Evolutionary conservation across 1,140 invertebrate genomes (phyloP).

Genomic region (Neodiprion lecontei): DNA sequence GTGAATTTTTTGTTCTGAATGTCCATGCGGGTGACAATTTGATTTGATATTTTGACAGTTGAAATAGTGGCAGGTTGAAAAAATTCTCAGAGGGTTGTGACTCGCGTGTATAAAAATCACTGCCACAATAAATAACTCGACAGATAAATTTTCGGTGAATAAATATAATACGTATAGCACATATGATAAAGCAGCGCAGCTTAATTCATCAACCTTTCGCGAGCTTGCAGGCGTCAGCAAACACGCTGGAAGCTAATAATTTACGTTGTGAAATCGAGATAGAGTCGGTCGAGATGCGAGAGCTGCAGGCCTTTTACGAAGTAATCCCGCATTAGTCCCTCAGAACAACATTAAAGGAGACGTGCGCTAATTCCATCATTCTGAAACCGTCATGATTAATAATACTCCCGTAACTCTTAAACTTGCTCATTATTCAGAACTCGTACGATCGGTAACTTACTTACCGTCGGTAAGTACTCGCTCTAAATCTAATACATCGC

Average conservation of each 20-base stretch:
- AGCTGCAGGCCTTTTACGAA: background rate
- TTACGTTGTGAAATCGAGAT: background rate
- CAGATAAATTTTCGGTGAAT: background rate
- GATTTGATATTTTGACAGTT: too few species aligned
- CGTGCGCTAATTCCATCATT: background rate
- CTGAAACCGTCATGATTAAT: background rate
- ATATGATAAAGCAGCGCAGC: background rate
- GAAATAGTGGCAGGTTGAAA: too few species aligned
- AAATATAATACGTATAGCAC: background rate
- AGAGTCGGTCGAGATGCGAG: background rate
- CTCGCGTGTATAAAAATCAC: too few species aligned
- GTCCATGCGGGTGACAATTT: too few species aligned
- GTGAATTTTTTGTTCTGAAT: too few species aligned
- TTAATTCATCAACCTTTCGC: background rate
- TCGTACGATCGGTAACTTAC: background rate
- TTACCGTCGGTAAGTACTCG: too few species aligned
- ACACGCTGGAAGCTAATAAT: background rate
- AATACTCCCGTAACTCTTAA: background rate
- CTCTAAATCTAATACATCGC: too few species aligned
- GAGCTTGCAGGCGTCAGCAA: background rate
- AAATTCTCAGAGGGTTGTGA: too few species aligned
- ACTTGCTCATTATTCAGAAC: conserved; percentile 3
- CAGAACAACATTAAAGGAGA: background rate
- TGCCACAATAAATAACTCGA: background rate
- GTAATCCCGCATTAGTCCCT: background rate